Percentiles rank a stretch among this genome's conserved stretches.
phyloP scores from a whole-genome alignment of 2,797 vertebrate species.

The Nannoperca obscura region DNA sequence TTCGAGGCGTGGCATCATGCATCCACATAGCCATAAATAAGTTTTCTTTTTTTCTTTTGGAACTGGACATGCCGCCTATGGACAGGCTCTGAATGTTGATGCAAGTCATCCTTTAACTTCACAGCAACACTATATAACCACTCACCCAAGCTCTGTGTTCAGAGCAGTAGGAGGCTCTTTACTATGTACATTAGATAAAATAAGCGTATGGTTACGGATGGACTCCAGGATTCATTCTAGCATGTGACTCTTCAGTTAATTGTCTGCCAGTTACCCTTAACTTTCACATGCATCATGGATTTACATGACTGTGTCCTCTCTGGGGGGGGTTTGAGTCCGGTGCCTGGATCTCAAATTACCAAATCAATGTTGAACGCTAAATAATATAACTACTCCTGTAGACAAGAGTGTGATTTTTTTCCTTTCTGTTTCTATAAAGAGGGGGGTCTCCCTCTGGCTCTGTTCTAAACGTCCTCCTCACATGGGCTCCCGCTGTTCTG shows the following conservation, averaged over 20 bases:
- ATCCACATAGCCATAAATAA: slow-evolving; percentile 53
- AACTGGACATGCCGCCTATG: slow-evolving; percentile 57
- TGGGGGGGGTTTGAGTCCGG: slow-evolving; percentile 31
- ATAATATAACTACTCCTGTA: slow-evolving; percentile 39
- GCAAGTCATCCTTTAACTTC: slow-evolving; percentile 65
- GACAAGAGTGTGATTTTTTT: slow-evolving; percentile 36
- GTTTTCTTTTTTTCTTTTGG: slow-evolving; percentile 5
- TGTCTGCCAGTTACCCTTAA: not conserved
- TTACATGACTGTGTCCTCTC: slow-evolving; percentile 26
- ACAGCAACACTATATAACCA: slow-evolving; percentile 63
- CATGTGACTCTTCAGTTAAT: slow-evolving; percentile 43
- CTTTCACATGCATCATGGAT: slow-evolving; percentile 47
- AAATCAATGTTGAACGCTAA: slow-evolving; percentile 43
- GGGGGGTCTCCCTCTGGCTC: slow-evolving; percentile 46
- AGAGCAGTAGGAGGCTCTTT: slow-evolving; percentile 38
- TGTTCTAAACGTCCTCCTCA: slow-evolving; percentile 64
- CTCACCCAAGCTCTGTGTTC: slow-evolving; percentile 54
- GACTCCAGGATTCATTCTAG: slow-evolving; percentile 37
- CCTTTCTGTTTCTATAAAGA: slow-evolving; percentile 35
- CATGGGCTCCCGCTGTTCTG: slow-evolving; percentile 55
- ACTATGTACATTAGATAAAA: slow-evolving; percentile 46
- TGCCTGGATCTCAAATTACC: slow-evolving; percentile 46
- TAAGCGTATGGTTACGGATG: slow-evolving; percentile 32
- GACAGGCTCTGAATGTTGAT: slow-evolving; percentile 67
- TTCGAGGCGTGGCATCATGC: slow-evolving; percentile 32